phyloP scores from a whole-genome alignment of 2,888 invertebrate genomes.

The Caenorhabditis panamensis region DNA sequence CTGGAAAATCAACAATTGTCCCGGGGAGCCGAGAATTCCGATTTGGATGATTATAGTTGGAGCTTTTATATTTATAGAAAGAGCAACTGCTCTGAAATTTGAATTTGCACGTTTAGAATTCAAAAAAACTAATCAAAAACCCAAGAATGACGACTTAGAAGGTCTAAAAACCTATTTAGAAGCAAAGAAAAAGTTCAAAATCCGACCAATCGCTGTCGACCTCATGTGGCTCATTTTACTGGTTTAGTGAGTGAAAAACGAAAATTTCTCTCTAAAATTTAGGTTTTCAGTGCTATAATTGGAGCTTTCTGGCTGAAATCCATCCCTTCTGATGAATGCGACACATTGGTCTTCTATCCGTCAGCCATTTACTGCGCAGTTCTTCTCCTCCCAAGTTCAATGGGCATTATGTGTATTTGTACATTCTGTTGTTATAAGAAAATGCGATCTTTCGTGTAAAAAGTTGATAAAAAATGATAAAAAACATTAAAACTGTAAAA shows the following conservation, averaged over 20 bases:
- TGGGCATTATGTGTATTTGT: not conserved
- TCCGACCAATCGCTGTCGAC: not conserved
- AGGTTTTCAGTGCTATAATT: conserved; percentile 6
- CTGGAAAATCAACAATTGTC: not conserved
- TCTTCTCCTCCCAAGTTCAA: not conserved
- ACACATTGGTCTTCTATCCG: not conserved
- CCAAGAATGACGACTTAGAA: not conserved
- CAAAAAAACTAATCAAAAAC: not conserved
- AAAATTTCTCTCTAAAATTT: not conserved
- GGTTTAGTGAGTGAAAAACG: not conserved
- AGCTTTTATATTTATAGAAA: not conserved
- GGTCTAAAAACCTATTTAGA: not conserved
- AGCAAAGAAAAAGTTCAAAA: not conserved
- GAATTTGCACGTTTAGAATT: not conserved
- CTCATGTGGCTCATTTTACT: conserved; percentile 5
- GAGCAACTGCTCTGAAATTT: not conserved
- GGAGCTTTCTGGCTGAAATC: not conserved
- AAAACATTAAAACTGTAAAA: not conserved
- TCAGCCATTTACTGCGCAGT: not conserved
- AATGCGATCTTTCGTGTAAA: not conserved
- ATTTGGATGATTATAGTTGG: conserved; percentile 16
- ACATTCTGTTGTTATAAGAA: not conserved
- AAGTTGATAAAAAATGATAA: not conserved
- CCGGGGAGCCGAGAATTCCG: conserved; percentile 11
- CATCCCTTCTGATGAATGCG: not conserved